These are phyloP conservation scores for Ailuropoda melanoleuca DNA, from an alignment of 2,113 vertebrate genomes.

Conservation along the genomic window DNA sequence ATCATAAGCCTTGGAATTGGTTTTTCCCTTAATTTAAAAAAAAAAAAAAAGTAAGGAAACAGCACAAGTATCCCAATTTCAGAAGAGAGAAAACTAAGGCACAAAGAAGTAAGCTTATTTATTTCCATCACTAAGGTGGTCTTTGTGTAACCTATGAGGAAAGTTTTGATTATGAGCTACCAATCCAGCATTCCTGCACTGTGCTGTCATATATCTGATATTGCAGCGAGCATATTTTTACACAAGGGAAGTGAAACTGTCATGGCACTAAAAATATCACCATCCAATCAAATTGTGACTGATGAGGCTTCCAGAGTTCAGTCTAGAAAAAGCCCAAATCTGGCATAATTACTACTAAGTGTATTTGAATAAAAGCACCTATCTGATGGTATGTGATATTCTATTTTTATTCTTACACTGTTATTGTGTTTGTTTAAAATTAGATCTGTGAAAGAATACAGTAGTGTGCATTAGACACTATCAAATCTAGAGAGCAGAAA, in stretches of 20 bases:
- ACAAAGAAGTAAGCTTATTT: not conserved
- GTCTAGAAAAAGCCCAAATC: not conserved
- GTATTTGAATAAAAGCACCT: not conserved
- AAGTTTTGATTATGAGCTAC: not conserved
- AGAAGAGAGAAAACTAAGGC: not conserved
- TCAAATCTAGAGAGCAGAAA: conserved; percentile 21
- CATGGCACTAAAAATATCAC: not conserved
- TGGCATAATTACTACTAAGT: not conserved
- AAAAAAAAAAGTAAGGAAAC: not conserved
- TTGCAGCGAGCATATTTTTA: not conserved
- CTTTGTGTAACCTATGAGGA: not conserved
- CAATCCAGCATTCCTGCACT: not conserved
- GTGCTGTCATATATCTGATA: not conserved
- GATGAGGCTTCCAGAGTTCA: not conserved
- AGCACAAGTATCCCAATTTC: not conserved
- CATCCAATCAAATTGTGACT: not conserved
- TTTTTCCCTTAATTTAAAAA: conserved; percentile 22
- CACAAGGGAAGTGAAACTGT: not conserved
- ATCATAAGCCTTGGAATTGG: not conserved
- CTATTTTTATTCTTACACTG: not conserved
- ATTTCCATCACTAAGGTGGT: not conserved
- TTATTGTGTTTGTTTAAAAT: conserved; percentile 15
- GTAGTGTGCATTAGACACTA: not conserved
- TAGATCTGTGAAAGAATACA: not conserved
- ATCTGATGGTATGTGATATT: not conserved